Conservation (phyloP, 1,140 invertebrate species). For the Nephotettix cincticeps region DNA sequence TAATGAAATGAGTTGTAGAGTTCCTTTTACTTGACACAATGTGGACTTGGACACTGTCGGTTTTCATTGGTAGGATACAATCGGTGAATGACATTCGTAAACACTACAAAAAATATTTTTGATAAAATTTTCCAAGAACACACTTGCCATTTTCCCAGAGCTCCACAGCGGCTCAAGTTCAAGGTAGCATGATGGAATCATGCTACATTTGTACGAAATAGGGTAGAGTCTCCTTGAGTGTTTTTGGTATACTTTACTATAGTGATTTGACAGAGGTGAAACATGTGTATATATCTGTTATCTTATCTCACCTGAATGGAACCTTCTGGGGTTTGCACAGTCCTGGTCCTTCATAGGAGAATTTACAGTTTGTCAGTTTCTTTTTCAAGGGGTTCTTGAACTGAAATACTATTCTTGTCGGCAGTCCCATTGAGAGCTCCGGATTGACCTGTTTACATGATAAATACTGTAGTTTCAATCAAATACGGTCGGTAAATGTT, state of each 20-base stretch:
- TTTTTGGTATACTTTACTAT: background rate
- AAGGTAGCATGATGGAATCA: background rate
- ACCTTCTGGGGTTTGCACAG: slow-evolving; percentile 58
- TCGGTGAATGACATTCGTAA: too few relatives aligned
- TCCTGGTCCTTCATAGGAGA: slow-evolving; percentile 67
- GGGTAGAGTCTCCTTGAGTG: background rate
- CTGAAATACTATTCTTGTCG: slow-evolving; percentile 56
- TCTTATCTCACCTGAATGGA: slow-evolving; percentile 43
- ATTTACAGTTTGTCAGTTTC: slow-evolving; percentile 60
- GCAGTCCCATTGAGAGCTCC: slow-evolving; percentile 55
- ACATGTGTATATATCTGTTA: slow-evolving; percentile 19
- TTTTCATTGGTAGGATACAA: too few relatives aligned
- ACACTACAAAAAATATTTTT: too few relatives aligned
- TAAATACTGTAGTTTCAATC: too few relatives aligned
- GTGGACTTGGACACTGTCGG: too few relatives aligned
- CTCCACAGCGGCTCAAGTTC: background rate
- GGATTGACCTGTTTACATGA: slow-evolving; percentile 62
- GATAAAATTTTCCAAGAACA: background rate
- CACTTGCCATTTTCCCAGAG: background rate
- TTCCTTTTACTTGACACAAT: too few relatives aligned
- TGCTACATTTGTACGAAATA: background rate
- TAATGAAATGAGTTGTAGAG: too few relatives aligned
- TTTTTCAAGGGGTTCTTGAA: slow-evolving; percentile 69
- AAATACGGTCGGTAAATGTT: too few relatives aligned
- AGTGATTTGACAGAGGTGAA: background rate